Evolutionary conservation across 2,797 vertebrate genomes (phyloP), one percentile per base, ranked within the genome.

Genomic region (Rallus crepitans): DNA sequence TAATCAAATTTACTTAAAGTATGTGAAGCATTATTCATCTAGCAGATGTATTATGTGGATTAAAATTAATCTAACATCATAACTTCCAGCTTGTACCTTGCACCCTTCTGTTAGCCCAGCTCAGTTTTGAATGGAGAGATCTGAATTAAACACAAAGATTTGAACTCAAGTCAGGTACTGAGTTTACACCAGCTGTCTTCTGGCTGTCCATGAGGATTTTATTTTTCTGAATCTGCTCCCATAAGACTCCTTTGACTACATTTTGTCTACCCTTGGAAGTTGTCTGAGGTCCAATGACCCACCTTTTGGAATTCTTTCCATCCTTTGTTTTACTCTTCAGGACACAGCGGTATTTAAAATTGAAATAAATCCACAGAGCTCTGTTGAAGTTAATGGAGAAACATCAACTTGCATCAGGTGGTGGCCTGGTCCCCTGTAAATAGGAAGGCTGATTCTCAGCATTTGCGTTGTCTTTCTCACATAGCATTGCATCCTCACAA

Each of bases 1-100:
- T 91, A 82, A 93, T 88, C 78, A 64, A 65, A 86, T 75, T 93
- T 85, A 31, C 40, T 83, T 52, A 48, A 80, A 90, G 15, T 72
- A 56, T 73, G 50, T 55, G 33, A 91, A 82, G 20, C 15, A 60
- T 89, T 87, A 92, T 78, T 94, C 59, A 86, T 50, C 53, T 72
- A 66, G 39, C 14, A 76, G 37, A 53, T 52, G 9, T 47, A 69
- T 28, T 87, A 39, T 6, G 4, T 59, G 69, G n/a, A 94, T 71
- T 56, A 61, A 92, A 52, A 90, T 47, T 6, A 90, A 83, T 45
- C n/a, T 61, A 78, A 61, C 28, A 52, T n/a, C 9, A 13, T 63
- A 79, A 87, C 25, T 73, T 76, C 40, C 20, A 64, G 13, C 39
- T 91, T 84, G 70, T 40, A 42, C 8, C 28, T 76, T 50, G 13